Percentiles rank a stretch among this genome's conserved stretches.
Evolutionary conservation across 2,888 invertebrate genomes (phyloP).

Genomic region (Drosophila picticornis): DNA sequence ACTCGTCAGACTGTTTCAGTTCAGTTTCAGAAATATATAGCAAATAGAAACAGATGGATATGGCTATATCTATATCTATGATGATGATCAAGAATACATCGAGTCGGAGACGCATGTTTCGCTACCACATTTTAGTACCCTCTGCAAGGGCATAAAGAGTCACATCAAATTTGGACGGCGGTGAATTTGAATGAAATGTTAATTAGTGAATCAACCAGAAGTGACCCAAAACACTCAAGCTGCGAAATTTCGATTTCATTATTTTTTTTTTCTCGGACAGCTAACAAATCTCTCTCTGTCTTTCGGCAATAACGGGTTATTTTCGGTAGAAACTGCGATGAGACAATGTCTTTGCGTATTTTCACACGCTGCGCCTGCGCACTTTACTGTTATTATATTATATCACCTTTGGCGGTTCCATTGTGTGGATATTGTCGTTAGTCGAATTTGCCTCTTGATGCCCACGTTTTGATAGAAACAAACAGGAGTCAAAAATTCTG

Average conservation of each 20-base stretch:
- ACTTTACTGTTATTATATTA: constrained; percentile 20
- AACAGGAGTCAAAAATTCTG: background rate
- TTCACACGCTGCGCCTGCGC: constrained; percentile 57
- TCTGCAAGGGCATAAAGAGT: background rate
- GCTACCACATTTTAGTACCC: background rate
- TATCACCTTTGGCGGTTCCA: constrained; percentile 30
- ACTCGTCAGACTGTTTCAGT: too few relatives aligned
- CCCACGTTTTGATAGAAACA: background rate
- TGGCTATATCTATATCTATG: too few relatives aligned
- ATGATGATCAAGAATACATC: too few relatives aligned
- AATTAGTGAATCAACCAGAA: constrained; percentile 48
- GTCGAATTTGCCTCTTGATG: constrained; percentile 11
- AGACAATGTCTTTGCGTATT: constrained; percentile 30
- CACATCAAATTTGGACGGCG: background rate
- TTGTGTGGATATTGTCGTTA: constrained; percentile 4
- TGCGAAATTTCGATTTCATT: constrained; percentile 22
- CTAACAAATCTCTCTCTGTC: constrained; percentile 7
- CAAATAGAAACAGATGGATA: too few relatives aligned
- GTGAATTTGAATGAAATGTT: constrained; percentile 59
- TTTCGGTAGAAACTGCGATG: constrained; percentile 18
- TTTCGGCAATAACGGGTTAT: background rate
- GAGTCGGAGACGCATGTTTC: background rate
- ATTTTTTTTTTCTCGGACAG: background rate
- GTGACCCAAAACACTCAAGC: constrained; percentile 2
- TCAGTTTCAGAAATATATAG: too few relatives aligned